These are phyloP conservation scores for Ondatra zibethicus DNA, from an alignment of 2,113 vertebrate genomes.

Conservation along the genomic window DNA sequence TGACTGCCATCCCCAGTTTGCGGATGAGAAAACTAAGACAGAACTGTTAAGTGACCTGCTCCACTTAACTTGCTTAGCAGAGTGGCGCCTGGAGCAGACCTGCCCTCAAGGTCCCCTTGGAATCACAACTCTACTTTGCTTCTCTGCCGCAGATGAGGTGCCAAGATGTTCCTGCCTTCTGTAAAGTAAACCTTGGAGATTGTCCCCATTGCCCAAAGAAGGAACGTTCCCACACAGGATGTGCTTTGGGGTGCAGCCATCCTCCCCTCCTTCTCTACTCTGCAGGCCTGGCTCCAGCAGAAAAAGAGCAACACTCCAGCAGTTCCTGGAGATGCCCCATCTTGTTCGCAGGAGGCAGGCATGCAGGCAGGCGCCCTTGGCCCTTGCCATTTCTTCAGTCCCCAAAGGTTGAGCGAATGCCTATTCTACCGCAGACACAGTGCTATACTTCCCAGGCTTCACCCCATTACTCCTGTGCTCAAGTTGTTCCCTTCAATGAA, in stretches of 20 bases:
- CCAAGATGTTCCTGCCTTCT: neutral
- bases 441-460: neutral
- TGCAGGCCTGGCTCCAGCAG: neutral
- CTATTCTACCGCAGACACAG: neutral
- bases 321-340: neutral
- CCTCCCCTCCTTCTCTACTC: neutral
- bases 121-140: neutral
- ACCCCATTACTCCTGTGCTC: neutral
- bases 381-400: neutral
- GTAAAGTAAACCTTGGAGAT: neutral
- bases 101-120: neutral
- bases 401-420: neutral
- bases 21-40: slow-evolving; percentile 15
- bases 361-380: neutral
- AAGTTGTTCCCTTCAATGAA: neutral
- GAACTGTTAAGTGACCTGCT: neutral
- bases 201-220: neutral
- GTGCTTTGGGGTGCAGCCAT: neutral
- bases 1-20: neutral
- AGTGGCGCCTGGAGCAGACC: neutral
- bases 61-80: neutral
- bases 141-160: neutral
- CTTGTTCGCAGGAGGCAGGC: neutral
- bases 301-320: neutral
- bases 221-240: neutral